Evolutionary conservation across 2,797 vertebrate species (phyloP).

Genomic region (Poecilia wingei): DNA sequence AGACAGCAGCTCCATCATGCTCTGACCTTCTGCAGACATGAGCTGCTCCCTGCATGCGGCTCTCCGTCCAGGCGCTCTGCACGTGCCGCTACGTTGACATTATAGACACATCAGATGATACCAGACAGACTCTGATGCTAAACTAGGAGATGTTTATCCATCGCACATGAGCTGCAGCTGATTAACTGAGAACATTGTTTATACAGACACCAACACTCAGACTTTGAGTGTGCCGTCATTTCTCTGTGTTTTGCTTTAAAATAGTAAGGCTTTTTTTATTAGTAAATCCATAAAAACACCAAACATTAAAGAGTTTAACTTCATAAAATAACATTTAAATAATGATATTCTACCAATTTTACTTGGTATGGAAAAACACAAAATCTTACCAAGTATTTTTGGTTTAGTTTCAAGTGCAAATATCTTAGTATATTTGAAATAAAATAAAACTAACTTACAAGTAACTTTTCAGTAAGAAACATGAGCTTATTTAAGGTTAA

Average conservation of each 20-base stretch:
- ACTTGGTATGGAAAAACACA: no score
- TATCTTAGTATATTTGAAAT: no score
- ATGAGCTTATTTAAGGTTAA: no score
- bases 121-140: constrained; percentile 25
- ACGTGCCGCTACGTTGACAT: constrained; percentile 13
- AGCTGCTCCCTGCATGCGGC: constrained; percentile 9
- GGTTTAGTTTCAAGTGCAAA: no score
- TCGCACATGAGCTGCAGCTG: neutral
- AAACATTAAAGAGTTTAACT: neutral
- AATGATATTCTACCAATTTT: no score
- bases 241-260: neutral
- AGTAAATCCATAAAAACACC: neutral
- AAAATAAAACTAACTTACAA: no score
- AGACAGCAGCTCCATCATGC: constrained; percentile 30
- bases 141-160: neutral
- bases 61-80: constrained; percentile 6
- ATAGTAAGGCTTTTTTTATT: neutral
- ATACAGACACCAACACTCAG: neutral
- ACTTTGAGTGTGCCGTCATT: neutral
- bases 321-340: neutral
- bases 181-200: neutral
- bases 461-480: no score
- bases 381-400: no score
- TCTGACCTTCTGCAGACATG: constrained; percentile 37
- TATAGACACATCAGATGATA: constrained; percentile 20